Evolutionary conservation across 2,797 vertebrate species (phyloP).

Genomic region (Myotis pilosus): DNA sequence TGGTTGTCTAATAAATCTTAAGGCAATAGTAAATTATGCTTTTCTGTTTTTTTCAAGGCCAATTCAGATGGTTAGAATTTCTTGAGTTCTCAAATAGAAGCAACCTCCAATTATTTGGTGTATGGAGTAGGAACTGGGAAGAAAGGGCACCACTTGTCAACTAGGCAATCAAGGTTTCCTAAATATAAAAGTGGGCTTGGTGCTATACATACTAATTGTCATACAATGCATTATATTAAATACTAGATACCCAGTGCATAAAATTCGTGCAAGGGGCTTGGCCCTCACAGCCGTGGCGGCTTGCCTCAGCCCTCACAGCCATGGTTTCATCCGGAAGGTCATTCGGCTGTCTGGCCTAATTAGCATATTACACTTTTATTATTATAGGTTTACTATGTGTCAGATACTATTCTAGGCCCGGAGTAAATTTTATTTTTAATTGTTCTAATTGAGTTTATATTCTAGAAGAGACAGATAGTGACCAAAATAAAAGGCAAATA

Average conservation of each 20-base stretch:
- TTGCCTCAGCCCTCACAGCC: too few relatives aligned
- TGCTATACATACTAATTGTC: neutral
- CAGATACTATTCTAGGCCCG: neutral
- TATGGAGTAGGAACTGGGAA: neutral
- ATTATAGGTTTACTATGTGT: neutral
- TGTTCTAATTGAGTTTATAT: neutral
- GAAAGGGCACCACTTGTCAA: neutral
- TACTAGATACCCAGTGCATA: too few relatives aligned
- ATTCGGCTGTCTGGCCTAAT: too few relatives aligned
- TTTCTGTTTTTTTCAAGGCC: neutral
- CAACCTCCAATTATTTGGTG: neutral
- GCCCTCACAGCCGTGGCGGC: too few relatives aligned
- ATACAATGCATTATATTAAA: neutral
- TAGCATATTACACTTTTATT: too few relatives aligned
- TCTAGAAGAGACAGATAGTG: neutral
- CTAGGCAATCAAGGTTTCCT: neutral
- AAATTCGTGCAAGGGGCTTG: too few relatives aligned
- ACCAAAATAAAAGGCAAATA: neutral
- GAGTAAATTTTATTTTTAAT: neutral
- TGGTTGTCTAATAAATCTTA: constrained; percentile 25
- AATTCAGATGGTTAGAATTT: neutral
- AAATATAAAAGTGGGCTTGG: neutral
- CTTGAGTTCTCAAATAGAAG: neutral
- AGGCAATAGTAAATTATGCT: neutral
- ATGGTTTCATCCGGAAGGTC: too few relatives aligned